Evolutionary conservation across 2,888 invertebrate species (phyloP), one percentile per base, ranked within the genome.

Genomic region (Globia sparganii): DNA sequence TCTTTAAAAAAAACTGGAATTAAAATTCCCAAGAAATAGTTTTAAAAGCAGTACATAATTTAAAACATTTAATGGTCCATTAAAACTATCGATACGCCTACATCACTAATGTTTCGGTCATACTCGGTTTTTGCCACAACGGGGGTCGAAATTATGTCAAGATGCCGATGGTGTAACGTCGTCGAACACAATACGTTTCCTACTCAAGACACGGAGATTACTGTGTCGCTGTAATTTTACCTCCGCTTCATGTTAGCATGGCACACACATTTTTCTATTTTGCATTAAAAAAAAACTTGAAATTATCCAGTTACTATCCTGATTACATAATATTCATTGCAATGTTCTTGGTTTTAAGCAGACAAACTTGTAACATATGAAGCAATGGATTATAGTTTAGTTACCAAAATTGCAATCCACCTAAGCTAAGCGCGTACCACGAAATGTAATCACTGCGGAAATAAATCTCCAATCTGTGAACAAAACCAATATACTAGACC

Each of bases 141-240:
- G 87, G 88, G 88, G 91, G 91, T 88, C 88, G 90, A 91, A 92
- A 92, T 92, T 90, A 90, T 92, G 93, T 91, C 93, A 91, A 93
- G 91, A 92, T 91, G 90, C 92, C 92, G 89, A 93, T 92, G 91
- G 87, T 88, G 86, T 85, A 81, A 84, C 78, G 71, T 81, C 80
- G 67, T 82, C 78, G 84, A 87, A 87, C 80, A 84, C 88, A 85
- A 86, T 81, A 83, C 75, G 77, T 81, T 86, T 81, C 80, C 81
- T 78, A 71, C 80, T 77, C 53, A 37, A 77, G 72, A 72, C 86
- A 75, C 83, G 28, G 59, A 73, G 65, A 69, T 62, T n/a, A 65
- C 73, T 72, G 82, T 81, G 86, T 85, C 70, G 34, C 43, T 72
- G 25, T 59, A 18, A 56, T 15, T 31, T 28, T 74, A 59, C 13